Evolutionary conservation across 2,888 invertebrate genomes (phyloP), one percentile per base, ranked within the genome.

Genomic region (Sialis lutaria): DNA sequence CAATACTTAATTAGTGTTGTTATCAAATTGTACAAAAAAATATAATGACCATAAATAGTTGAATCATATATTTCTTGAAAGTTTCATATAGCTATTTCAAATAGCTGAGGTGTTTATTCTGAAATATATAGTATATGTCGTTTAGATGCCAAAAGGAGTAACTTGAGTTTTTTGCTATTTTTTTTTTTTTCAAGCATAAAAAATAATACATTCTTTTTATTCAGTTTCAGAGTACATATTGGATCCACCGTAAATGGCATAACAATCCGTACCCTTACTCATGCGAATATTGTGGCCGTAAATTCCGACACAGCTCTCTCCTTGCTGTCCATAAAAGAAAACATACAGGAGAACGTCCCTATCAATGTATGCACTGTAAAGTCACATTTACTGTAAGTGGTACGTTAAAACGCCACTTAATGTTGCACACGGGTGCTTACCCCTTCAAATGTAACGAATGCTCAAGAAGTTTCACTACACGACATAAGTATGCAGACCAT

Each of bases 221-320:
- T 44, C 22, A 44, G 44, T 44, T 44, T 35, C 33, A 35, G 35
- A 34, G 44, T 30, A 44, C 44, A 13, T 44, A 44, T 35, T 44
- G 44, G 44, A 44, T 44, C n/a, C 44, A 44, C 33, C 33, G 44
- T 13, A 44, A 44, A 34, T 44, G 44, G 44, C 44, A 44, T 44
- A 35, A 44, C 35, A 34, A 33, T 34, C 44, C 44, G 13, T 44
- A 22, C 22, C 44, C 44, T 7, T 44, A 44, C 22, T 35, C 33
- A 44, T 44, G 44, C 22, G n/a, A 34, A 13, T 34, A 13, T 44
- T 44, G 44, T 12, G 13, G 35, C 22, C 10, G 44, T 4, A 44
- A 44, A 34, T 44, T 44, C 35, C 33, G 34, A 6, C 44, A 44
- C 30, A 34, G 34, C n/a, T 44, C 44, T 12, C 13, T 44, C 6